Evolutionary conservation across 1,140 invertebrate species (phyloP), one percentile per base, ranked within the genome.

Genomic region (Atta colombica): DNA sequence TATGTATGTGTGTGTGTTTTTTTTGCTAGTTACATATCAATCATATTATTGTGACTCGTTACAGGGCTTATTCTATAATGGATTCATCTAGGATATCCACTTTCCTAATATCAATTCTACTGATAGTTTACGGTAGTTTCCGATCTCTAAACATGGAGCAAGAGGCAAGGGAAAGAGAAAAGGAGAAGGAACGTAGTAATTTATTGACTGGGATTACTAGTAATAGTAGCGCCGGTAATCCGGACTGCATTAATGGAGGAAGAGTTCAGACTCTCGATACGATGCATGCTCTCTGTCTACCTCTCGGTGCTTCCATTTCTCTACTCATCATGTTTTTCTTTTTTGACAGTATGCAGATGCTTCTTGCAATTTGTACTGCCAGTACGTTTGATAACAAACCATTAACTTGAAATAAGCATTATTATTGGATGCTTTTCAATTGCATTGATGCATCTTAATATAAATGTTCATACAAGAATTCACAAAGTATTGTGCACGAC

Each of bases 321-420:
- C 96, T 99, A 81, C 97, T 99, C 25, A 97, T 99, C 87, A 99
- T 99, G 99, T 99, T 99, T 95, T 99, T 99, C 96, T 99, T 99
- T 95, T 99, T 99, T 94, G 99, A 99, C 96, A 99, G 99, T 77
- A 99, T 99, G 98, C 99, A 99, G 96, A 98, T 99, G 96, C 96
- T 99, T 6, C 99, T 99, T 96, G 99, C 99, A 72, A 98, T 99
- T 91, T 99, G 98, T 95, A 99, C 99, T 93, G 99, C 99, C 93
- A 98, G 99, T 99, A 96, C 97, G 97, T 96, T 63, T 74, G 35
- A 45, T 49, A 90, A 91, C 78, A 63, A 71, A 28, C 75, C 25
- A 25, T 55, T 35, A 58, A 63, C 81, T 82, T 65, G 45, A 58
- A 58, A 28, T 91, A 71, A 85, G 86, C 86, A 80, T 72, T 31